Evolutionary conservation across 2,797 vertebrate genomes (phyloP).

Genomic region (Anniella stebbinsi): DNA sequence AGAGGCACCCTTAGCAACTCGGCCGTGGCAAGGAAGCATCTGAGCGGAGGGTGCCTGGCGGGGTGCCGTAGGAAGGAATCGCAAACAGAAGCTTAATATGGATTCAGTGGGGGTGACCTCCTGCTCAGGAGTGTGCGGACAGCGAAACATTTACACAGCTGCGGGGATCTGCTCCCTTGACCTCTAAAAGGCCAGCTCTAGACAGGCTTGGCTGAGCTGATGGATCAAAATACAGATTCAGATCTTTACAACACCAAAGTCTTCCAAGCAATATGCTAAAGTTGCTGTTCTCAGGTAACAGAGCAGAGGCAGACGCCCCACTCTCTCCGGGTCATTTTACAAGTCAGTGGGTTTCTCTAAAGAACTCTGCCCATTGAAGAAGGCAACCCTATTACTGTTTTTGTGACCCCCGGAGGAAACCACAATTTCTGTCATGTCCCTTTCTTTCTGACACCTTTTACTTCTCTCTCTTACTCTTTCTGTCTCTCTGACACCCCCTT

Average conservation of each 20-base stretch:
- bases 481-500: too few relatives aligned
- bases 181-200: conserved; percentile 10
- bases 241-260: background rate
- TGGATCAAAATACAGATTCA: background rate
- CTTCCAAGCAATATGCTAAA: background rate
- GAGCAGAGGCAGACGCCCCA: background rate
- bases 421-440: too few relatives aligned
- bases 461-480: too few relatives aligned
- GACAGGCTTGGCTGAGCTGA: background rate
- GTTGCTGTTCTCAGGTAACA: background rate
- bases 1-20: background rate
- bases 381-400: background rate
- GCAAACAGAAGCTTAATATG: conserved; percentile 24
- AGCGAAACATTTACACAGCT: conserved; percentile 23
- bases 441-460: too few relatives aligned
- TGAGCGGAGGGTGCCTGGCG: background rate
- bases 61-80: background rate
- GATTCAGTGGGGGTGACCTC: background rate
- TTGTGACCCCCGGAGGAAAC: too few relatives aligned
- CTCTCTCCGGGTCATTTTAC: background rate
- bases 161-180: background rate
- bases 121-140: background rate
- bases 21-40: background rate
- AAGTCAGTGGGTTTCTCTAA: background rate
- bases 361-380: background rate